phyloP scores from a whole-genome alignment of 2,797 vertebrate genomes.

The Oreochromis grahami region DNA sequence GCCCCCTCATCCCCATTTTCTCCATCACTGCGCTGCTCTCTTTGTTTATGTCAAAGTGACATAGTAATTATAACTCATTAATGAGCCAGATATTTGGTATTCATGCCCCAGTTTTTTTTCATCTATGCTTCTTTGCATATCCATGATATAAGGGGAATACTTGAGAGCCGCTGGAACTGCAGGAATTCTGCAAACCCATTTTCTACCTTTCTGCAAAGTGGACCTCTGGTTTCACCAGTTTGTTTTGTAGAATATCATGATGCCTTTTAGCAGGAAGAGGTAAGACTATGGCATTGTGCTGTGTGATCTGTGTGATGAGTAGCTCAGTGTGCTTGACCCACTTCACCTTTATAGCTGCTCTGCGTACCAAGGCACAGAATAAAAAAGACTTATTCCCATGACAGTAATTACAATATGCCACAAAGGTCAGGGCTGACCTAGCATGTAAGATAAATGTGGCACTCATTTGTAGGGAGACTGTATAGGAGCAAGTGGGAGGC shows the following conservation, averaged over 20 bases:
- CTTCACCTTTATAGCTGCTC: conserved; percentile 25
- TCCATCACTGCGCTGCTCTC: conserved; percentile 15
- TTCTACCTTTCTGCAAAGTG: neutral
- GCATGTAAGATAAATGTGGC: conserved; percentile 19
- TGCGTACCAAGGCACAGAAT: neutral
- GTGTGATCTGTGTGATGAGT: conserved; percentile 11
- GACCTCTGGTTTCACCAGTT: neutral
- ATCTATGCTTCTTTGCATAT: conserved; percentile 15
- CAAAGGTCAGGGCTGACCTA: conserved; percentile 8
- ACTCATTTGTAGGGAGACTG: neutral
- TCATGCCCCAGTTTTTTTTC: conserved; percentile 29
- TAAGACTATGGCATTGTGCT: neutral
- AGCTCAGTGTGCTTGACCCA: conserved; percentile 19
- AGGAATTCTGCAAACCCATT: neutral
- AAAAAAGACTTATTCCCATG: conserved; percentile 19
- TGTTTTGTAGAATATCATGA: conserved; percentile 3
- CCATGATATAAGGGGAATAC: conserved; percentile 12
- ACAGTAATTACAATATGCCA: conserved; percentile 31
- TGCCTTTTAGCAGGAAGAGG: neutral
- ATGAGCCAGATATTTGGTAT: conserved; percentile 44
- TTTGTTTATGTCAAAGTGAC: conserved; percentile 54
- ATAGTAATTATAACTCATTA: conserved; percentile 55
- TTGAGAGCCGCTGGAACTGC: neutral
- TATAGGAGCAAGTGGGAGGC: neutral
- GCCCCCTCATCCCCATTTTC: neutral